Conservation (phyloP, 1,140 invertebrate species). For the Bursaphelenchus mucronatus region DNA sequence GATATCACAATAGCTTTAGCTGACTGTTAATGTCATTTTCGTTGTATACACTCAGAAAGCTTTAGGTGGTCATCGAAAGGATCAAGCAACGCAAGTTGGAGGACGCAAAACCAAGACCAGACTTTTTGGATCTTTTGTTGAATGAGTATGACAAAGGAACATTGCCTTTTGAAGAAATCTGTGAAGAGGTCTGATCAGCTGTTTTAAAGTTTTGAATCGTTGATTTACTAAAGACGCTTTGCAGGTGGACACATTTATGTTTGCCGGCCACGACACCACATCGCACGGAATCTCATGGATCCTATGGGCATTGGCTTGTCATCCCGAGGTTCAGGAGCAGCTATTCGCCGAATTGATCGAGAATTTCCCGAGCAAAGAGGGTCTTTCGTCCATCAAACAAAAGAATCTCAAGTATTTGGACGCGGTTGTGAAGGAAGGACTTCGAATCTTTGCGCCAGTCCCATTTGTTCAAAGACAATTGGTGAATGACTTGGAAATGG, state of each 20-base stretch:
- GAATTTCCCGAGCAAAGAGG: slow-evolving; percentile 22
- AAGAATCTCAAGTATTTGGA: slow-evolving; percentile 25
- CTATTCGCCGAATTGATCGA: slow-evolving; percentile 33
- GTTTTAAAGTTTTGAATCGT: too few relatives aligned
- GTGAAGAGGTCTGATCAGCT: too few relatives aligned
- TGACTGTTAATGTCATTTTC: too few relatives aligned
- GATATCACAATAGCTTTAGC: too few relatives aligned
- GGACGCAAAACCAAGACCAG: slow-evolving; percentile 8
- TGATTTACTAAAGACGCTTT: too few relatives aligned
- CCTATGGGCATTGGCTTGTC: slow-evolving; percentile 34
- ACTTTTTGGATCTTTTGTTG: slow-evolving; percentile 12
- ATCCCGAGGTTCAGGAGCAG: slow-evolving; percentile 31
- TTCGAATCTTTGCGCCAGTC: slow-evolving; percentile 20
- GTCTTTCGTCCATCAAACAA: slow-evolving; percentile 2
- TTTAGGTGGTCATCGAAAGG: too few relatives aligned
- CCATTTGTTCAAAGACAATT: slow-evolving; percentile 12
- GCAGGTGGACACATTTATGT: slow-evolving; percentile 17
- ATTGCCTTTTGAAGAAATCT: neutral
- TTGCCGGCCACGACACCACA: slow-evolving; percentile 30
- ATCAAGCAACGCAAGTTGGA: neutral
- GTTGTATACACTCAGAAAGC: too few relatives aligned
- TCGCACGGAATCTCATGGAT: slow-evolving; percentile 34
- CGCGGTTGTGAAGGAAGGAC: slow-evolving; percentile 21
- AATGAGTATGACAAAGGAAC: neutral
- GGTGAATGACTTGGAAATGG: slow-evolving; percentile 8